These are phyloP conservation scores for Sylvia atricapilla DNA, from an alignment of 2,113 vertebrate genomes.

Conservation along the genomic window DNA sequence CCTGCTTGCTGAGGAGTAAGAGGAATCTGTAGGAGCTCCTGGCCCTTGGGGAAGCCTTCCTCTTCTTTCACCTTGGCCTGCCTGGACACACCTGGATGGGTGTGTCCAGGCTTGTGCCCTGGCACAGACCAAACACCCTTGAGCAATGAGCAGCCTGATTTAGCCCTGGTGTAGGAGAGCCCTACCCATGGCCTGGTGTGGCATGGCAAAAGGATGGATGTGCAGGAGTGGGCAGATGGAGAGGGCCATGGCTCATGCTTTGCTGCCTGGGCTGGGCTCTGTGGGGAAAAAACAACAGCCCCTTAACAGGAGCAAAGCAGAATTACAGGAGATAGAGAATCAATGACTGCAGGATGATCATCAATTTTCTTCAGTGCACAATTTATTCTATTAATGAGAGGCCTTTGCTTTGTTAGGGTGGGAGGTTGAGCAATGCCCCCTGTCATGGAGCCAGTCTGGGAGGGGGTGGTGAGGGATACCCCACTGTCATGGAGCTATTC, in stretches of 20 bases:
- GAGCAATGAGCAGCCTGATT: not conserved
- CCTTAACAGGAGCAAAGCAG: not conserved
- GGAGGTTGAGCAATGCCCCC: not conserved
- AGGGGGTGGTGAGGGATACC: not conserved
- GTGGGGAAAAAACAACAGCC: not conserved
- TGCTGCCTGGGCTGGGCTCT: not conserved
- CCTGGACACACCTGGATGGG: not conserved
- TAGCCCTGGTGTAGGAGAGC: not conserved
- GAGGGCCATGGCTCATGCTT: fast-evolving
- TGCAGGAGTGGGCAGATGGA: not conserved
- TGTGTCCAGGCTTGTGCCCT: not conserved
- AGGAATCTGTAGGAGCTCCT: not conserved
- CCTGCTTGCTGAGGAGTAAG: not conserved
- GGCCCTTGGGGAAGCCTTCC: fast-evolving
- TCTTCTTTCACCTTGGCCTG: not conserved
- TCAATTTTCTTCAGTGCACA: not conserved
- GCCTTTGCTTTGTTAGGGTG: not conserved
- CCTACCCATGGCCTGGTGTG: fast-evolving
- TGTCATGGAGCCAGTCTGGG: fast-evolving
- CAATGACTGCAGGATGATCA: not conserved
- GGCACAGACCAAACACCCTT: not conserved
- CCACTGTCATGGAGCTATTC: not conserved
- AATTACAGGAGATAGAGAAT: not conserved
- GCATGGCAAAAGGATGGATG: fast-evolving
- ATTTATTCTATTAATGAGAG: not conserved